Evolutionary conservation across 2,888 invertebrate genomes (phyloP).

Genomic region (Trichacis sp.): DNA sequence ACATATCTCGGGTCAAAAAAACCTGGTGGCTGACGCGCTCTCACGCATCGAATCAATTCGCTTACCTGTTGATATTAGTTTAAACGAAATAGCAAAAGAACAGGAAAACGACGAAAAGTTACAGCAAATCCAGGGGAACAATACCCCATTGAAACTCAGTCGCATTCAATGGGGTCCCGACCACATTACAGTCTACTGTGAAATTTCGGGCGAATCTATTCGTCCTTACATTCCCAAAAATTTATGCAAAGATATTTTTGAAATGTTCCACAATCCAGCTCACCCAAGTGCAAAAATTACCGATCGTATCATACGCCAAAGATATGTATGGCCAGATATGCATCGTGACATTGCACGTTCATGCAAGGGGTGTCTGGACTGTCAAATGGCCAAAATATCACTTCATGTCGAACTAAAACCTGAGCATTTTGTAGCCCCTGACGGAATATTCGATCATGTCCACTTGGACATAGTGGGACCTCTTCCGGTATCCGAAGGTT

Average conservation of each 20-base stretch:
- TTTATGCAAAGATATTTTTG: conserved; percentile 12
- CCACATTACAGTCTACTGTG: conserved; percentile 9
- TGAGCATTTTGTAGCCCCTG: background rate
- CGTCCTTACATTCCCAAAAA: conserved; percentile 34
- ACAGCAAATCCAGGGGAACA: background rate
- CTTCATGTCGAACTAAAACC: background rate
- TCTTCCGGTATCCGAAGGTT: conserved; percentile 14
- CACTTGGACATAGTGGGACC: too few relatives aligned
- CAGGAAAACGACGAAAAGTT: too few relatives aligned
- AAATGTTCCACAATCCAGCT: background rate
- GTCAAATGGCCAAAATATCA: conserved; percentile 31
- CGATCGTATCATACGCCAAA: conserved; percentile 48
- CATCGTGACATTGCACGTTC: background rate
- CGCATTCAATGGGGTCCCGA: conserved; percentile 3
- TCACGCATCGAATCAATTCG: conserved; percentile 9
- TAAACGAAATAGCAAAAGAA: background rate
- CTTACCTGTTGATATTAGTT: background rate
- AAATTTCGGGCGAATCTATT: too few relatives aligned
- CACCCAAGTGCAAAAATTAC: conserved; percentile 8
- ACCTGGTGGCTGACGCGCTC: conserved; percentile 20
- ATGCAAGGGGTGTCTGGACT: conserved; percentile 5
- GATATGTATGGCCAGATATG: conserved; percentile 60
- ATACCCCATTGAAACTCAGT: background rate
- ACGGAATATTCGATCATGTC: too few relatives aligned
- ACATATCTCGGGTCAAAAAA: conserved; percentile 20